Percentiles rank a stretch among this genome's conserved stretches.
Evolutionary conservation across 1,140 invertebrate genomes (phyloP).

Genomic region (Arctopsyche grandis): DNA sequence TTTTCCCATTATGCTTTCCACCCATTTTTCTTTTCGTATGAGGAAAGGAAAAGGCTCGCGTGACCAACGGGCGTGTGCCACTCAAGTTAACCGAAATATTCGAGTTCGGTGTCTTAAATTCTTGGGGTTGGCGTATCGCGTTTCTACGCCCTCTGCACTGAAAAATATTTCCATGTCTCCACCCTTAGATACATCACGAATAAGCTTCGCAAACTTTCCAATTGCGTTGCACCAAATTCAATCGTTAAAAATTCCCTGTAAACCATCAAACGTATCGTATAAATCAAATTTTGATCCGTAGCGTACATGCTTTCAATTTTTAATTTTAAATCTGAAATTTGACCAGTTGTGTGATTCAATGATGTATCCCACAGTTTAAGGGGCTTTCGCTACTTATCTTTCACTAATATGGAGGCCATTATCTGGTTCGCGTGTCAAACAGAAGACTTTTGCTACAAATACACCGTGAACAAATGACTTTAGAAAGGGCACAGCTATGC

Average conservation of each 20-base stretch:
- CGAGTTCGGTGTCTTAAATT: slow-evolving; percentile 42
- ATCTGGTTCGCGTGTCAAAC: slow-evolving; percentile 46
- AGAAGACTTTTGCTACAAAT: slow-evolving; percentile 36
- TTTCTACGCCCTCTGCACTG: slow-evolving; percentile 37
- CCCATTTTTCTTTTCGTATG: neutral
- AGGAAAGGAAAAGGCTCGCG: slow-evolving; percentile 16
- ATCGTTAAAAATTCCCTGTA: no score
- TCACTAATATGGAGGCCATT: slow-evolving; percentile 41
- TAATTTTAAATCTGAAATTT: no score
- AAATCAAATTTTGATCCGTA: no score
- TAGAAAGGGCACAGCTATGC: slow-evolving; percentile 32
- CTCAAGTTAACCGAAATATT: slow-evolving; percentile 44
- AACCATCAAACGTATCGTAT: no score
- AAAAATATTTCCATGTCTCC: slow-evolving; percentile 45
- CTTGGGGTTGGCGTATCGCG: slow-evolving; percentile 36
- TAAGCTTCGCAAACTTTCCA: slow-evolving; percentile 23
- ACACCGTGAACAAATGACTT: slow-evolving; percentile 27
- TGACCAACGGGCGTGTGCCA: slow-evolving; percentile 42
- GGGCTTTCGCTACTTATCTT: slow-evolving; percentile 28
- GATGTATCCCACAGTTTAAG: neutral
- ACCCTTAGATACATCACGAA: slow-evolving; percentile 28
- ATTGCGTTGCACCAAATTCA: neutral
- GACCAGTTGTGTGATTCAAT: no score
- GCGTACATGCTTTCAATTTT: no score
- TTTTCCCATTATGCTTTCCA: neutral